A percentile compares a stretch with the other conserved stretches of the same genome.
phyloP scores from a whole-genome alignment of 2,888 invertebrate genomes.

The Labia minor region DNA sequence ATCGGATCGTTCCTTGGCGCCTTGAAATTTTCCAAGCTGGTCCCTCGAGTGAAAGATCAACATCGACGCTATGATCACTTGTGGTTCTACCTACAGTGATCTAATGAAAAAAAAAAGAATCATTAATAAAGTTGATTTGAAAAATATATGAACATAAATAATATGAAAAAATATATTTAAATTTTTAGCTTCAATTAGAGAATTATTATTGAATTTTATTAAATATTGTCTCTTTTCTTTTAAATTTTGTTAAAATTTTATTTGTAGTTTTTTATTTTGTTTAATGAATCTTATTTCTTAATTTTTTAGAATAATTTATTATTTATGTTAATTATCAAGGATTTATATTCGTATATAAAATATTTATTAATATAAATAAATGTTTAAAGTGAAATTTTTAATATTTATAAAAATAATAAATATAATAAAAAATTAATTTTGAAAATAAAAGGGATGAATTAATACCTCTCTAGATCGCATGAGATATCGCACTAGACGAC shows the following conservation, averaged over 20 bases:
- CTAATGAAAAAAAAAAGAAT: constrained; percentile 35
- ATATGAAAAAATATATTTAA: constrained; percentile 18
- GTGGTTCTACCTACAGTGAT: constrained; percentile 87
- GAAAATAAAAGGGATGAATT: constrained; percentile 15
- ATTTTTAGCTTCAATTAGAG: neutral
- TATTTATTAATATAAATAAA: too few species aligned
- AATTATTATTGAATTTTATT: neutral
- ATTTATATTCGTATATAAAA: too few species aligned
- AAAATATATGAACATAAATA: too few species aligned
- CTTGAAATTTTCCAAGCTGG: constrained; percentile 89
- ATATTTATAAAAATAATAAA: too few species aligned
- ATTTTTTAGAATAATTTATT: too few species aligned
- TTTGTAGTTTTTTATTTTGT: too few species aligned
- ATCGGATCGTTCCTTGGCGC: constrained; percentile 79
- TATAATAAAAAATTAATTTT: too few species aligned
- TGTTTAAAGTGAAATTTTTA: too few species aligned
- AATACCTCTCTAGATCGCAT: constrained; percentile 81
- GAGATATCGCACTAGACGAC: constrained; percentile 81
- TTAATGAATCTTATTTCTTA: too few species aligned
- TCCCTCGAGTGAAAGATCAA: constrained; percentile 86
- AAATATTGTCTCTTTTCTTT: neutral
- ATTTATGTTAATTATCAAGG: too few species aligned
- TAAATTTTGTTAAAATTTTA: neutral
- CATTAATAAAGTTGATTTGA: too few species aligned
- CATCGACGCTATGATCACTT: constrained; percentile 80